Conservation (phyloP, 2,888 invertebrate species). For the Drosophila fungiperda region DNA sequence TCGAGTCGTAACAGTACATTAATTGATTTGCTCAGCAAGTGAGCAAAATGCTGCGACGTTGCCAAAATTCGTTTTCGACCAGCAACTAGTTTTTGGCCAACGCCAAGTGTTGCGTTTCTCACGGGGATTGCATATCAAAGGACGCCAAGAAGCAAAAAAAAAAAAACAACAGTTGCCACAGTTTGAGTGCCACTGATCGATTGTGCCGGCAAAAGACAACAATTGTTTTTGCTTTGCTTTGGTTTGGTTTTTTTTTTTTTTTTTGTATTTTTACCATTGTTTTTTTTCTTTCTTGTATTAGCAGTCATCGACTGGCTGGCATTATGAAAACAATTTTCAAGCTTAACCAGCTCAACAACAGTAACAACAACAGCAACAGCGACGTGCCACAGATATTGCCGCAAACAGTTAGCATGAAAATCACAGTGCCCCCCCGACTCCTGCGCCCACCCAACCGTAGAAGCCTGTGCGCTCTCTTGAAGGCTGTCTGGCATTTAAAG, state of each 20-base stretch:
- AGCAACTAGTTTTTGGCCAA: constrained; percentile 15
- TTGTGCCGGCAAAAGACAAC: constrained; percentile 46
- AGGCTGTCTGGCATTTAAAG: constrained; percentile 72
- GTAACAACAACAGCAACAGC: constrained; percentile 13
- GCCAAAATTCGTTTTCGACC: constrained; percentile 43
- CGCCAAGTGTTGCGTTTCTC: constrained; percentile 82
- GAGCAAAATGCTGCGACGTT: constrained; percentile 29
- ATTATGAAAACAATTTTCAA: constrained; percentile 78
- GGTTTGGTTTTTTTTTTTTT: background rate
- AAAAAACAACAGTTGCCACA: constrained; percentile 6
- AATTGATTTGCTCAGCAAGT: constrained; percentile 79
- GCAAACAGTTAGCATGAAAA: constrained; percentile 59
- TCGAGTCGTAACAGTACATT: constrained; percentile 49
- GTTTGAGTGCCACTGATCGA: constrained; percentile 67
- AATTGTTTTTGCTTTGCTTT: background rate
- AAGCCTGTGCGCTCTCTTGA: constrained; percentile 53
- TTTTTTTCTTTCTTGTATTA: background rate
- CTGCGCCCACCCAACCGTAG: constrained; percentile 20
- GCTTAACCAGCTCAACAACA: constrained; percentile 72
- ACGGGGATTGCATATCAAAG: constrained; percentile 84
- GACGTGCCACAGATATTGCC: constrained; percentile 52
- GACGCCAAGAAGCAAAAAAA: constrained; percentile 27
- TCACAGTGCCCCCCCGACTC: constrained; percentile 19
- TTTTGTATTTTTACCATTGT: background rate
- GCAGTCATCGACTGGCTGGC: constrained; percentile 48